phyloP scores from a whole-genome alignment of 2,113 vertebrate species.

The Aphyosemion australe region DNA sequence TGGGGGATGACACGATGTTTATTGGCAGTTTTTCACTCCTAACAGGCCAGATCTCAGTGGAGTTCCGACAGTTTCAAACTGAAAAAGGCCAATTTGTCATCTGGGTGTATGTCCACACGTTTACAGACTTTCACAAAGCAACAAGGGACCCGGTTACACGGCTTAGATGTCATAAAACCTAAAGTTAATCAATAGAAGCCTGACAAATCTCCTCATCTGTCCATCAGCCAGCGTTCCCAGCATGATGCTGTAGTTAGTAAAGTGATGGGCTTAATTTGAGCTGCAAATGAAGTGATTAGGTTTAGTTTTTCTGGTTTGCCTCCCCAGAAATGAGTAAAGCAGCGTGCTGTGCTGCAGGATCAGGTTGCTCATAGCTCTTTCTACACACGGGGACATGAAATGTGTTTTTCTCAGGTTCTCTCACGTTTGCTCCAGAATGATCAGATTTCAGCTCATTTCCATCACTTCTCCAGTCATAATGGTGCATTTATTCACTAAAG shows the following conservation, averaged over 20 bases:
- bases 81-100: not conserved
- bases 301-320: slow-evolving; percentile 26
- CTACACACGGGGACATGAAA: too few species aligned
- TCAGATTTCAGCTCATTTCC: too few species aligned
- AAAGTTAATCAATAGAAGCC: slow-evolving; percentile 37
- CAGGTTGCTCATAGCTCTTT: too few species aligned
- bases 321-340: not conserved
- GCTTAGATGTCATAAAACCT: not conserved
- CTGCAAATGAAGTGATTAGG: slow-evolving; percentile 36
- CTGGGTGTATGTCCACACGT: not conserved
- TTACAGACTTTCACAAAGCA: not conserved
- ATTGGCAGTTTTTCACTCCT: too few species aligned
- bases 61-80: not conserved
- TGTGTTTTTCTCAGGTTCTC: too few species aligned
- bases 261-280: slow-evolving; percentile 39
- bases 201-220: slow-evolving; percentile 22
- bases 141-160: not conserved
- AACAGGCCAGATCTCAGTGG: too few species aligned
- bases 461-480: too few species aligned
- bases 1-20: too few species aligned
- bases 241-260: slow-evolving; percentile 34
- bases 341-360: too few species aligned
- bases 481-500: too few species aligned
- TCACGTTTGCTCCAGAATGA: too few species aligned
- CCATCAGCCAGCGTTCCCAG: slow-evolving; percentile 17